These are phyloP conservation scores for Misgurnus anguillicaudatus DNA, from an alignment of 2,113 vertebrate genomes.

Conservation along the genomic window DNA sequence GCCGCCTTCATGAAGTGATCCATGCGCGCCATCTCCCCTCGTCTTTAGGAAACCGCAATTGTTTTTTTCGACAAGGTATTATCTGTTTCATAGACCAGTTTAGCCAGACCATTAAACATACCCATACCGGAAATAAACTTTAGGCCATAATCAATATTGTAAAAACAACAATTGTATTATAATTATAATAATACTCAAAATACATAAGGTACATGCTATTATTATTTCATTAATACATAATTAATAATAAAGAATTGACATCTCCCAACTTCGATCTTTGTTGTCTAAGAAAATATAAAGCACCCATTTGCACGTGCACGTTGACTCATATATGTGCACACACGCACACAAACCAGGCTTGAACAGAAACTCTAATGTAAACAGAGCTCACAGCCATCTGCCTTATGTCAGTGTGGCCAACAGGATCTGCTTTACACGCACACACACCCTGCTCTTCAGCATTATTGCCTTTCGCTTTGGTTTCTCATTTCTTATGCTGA, in stretches of 20 bases:
- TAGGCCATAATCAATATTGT: no score
- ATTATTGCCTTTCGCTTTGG: not conserved
- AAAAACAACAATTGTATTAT: no score
- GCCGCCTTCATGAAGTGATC: no score
- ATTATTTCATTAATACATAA: slow-evolving; percentile 49
- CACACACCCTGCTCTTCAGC: slow-evolving; percentile 1
- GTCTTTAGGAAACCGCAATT: no score
- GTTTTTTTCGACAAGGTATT: no score
- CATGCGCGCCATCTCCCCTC: no score
- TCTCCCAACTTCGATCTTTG: not conserved
- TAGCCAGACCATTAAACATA: no score
- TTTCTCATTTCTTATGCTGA: slow-evolving; percentile 7
- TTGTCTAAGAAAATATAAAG: slow-evolving; percentile 4
- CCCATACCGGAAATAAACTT: no score
- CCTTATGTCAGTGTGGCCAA: slow-evolving; percentile 72
- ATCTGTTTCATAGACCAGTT: no score
- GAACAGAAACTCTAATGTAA: slow-evolving; percentile 76
- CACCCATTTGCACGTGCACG: not conserved
- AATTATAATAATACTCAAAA: no score
- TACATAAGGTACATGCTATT: no score
- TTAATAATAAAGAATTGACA: not conserved
- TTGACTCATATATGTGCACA: not conserved
- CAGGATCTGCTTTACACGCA: slow-evolving; percentile 56
- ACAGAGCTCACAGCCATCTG: slow-evolving; percentile 76
- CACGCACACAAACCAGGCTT: slow-evolving; percentile 60